Evolutionary conservation across 2,888 invertebrate species (phyloP), one percentile per base, ranked within the genome.

Genomic region (Erynnis tages): DNA sequence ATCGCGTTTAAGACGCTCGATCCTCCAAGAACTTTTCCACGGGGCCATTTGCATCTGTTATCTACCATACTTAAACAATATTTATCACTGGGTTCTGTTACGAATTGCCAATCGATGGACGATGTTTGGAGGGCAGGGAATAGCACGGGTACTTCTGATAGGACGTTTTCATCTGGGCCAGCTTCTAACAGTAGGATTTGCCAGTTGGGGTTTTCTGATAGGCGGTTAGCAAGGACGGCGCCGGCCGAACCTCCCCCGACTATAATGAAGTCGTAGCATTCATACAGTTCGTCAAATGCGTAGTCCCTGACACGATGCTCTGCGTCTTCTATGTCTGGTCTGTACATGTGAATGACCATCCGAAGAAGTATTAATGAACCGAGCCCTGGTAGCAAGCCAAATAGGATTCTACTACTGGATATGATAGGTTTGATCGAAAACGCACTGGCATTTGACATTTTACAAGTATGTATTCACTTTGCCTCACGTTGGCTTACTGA

Each of bases 1-100:
- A 98, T 97, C 11, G 96, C 97, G 73, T 97, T 97, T 1, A 97
- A 81, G 0, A 94, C 94, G 66, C 96, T 96, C 8, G 93, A 94
- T 0, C 97, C 97, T 14, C 94, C 94, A 13, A 96, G 83, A 4
- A 94, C 93, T 83, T 94, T 95, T 0, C 94, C 96, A 17, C 96
- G 90, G 0, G 95, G 95, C 95, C 94, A 95, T 60, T 92, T 92
- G 65, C 94, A 94, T 45, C 87, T 81, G 4, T 83, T 87, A 30
- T 92, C 90, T 29, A 91, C 80, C 93, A 94, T 93, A 21, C 91
- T 92, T 61, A 93, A 83, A 65, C 96, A 96, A 60, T 93, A 94
- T 5, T 79, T 77, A 16, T 91, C 84, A 34, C 93, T 93, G 0
- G 94, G 93, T 70, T 95, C 95, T 0, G 95, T 94, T 58, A 92